These are phyloP conservation scores for Falco berigora DNA, from an alignment of 2,797 vertebrate genomes.

Conservation along the genomic window DNA sequence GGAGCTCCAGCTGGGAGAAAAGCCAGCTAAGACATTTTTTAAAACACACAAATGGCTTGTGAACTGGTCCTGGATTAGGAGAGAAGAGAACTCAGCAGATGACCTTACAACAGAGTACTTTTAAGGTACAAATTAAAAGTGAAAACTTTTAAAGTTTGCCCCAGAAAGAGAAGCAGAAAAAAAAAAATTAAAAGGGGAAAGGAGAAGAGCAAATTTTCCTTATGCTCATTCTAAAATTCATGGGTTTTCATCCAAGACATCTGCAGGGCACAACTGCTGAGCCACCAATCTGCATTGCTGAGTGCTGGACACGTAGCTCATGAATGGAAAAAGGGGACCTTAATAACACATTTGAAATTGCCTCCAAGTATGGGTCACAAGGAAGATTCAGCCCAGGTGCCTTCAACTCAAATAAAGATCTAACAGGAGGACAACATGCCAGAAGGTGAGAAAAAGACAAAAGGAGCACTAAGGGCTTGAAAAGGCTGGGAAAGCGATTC, in stretches of 20 bases:
- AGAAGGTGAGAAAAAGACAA: slow-evolving; percentile 47
- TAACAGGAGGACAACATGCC: slow-evolving; percentile 35
- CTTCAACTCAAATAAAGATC: slow-evolving; percentile 51
- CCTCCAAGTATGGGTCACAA: slow-evolving; percentile 13
- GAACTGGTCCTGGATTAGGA: not conserved
- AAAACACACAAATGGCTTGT: not conserved
- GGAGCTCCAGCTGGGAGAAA: not conserved
- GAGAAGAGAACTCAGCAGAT: not conserved
- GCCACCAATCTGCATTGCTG: slow-evolving; percentile 1
- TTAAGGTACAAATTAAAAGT: not conserved
- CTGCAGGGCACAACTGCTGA: not conserved
- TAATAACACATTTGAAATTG: slow-evolving; percentile 10
- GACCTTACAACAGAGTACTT: not conserved
- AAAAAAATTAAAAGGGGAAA: not conserved
- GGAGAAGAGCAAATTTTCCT: not conserved
- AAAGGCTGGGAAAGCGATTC: slow-evolving; percentile 22
- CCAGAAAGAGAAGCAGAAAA: not conserved
- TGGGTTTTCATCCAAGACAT: not conserved
- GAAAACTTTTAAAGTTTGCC: not conserved
- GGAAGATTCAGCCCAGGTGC: slow-evolving; percentile 27
- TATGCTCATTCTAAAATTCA: not conserved
- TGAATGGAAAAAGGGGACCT: slow-evolving; percentile 29
- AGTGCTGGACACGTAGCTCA: not conserved
- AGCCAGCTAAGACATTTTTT: not conserved
- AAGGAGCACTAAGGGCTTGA: slow-evolving; percentile 40